Evolutionary conservation across 2,113 vertebrate genomes (phyloP), one percentile per base, ranked within the genome.

Genomic region (Oryzias curvinotus): DNA sequence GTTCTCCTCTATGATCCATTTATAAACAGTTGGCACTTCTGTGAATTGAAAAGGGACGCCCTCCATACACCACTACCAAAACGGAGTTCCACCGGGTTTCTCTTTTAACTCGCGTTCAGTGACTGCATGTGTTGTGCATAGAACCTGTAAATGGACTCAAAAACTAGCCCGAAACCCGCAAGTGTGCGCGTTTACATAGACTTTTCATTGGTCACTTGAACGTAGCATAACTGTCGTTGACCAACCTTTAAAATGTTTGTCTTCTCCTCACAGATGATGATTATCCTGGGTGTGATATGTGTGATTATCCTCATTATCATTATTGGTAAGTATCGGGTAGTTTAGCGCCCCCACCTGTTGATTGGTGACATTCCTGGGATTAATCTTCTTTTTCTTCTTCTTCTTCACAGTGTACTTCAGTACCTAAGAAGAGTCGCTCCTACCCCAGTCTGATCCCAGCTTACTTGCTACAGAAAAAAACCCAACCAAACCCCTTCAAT

Each of bases 261-360:
- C 45, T 59, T 12, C 44, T 67, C 53, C 51, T 60, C 71, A 54
- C 77, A 99, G 97, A 99, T 99, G 96, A 98, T 97, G 97, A 95
- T 94, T 52, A 98, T 99, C 74, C 89, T 97, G 82, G 93, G 96
- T 59, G 89, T 92, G 63, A 93, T 97, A 80, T 90, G 95, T 62
- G 72, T 96, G 69, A 82, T 98, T 68, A 74, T 98, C 86, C 92
- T 99, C 90, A 92, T 98, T 80, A 94, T 99, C 90, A 95, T 98
- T 67, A 92, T 98, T 25, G 92, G 97, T 99, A 91, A 96, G 95
- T 62, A 57, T 2, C 19, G 12, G 10, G 7, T 10, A 36, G 28
- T 30, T 30, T 30, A 30, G 30, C 30, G 3, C 30, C 30, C 30
- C 30, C 30, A 36, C 8, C 30, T 36, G 2, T 12, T 36, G 8